Evolutionary conservation across 2,113 vertebrate genomes (phyloP).

Genomic region (Sceloporus tristichus): DNA sequence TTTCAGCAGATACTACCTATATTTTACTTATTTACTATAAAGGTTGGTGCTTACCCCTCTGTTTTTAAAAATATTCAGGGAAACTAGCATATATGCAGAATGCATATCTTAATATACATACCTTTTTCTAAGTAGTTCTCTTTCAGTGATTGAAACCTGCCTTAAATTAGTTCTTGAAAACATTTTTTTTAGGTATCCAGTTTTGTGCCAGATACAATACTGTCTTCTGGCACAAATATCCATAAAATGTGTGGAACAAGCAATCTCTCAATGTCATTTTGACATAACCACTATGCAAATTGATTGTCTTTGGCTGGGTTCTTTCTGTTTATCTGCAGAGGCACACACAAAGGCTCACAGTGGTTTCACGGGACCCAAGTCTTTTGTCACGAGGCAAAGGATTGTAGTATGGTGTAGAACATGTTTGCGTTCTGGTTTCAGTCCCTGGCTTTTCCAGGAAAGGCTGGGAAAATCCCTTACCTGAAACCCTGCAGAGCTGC

Average conservation of each 20-base stretch:
- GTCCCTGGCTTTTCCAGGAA: not conserved
- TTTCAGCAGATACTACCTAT: not conserved
- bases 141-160: not conserved
- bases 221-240: not conserved
- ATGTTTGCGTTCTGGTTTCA: not conserved
- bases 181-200: not conserved
- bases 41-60: not conserved
- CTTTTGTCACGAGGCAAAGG: not conserved
- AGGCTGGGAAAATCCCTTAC: not conserved
- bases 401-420: not conserved
- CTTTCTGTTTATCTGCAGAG: not conserved
- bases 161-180: too few relatives aligned
- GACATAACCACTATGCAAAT: not conserved
- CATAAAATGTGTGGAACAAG: not conserved
- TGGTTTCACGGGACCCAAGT: not conserved
- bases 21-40: slow-evolving; percentile 2
- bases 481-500: not conserved
- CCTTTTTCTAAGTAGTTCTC: not conserved
- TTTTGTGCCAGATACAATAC: not conserved
- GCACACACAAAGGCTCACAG: not conserved
- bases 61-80: not conserved
- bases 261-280: not conserved
- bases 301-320: not conserved
- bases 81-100: not conserved
- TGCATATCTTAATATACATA: not conserved